Evolutionary conservation across 2,888 invertebrate genomes (phyloP).

Genomic region (Tinea semifulvella): DNA sequence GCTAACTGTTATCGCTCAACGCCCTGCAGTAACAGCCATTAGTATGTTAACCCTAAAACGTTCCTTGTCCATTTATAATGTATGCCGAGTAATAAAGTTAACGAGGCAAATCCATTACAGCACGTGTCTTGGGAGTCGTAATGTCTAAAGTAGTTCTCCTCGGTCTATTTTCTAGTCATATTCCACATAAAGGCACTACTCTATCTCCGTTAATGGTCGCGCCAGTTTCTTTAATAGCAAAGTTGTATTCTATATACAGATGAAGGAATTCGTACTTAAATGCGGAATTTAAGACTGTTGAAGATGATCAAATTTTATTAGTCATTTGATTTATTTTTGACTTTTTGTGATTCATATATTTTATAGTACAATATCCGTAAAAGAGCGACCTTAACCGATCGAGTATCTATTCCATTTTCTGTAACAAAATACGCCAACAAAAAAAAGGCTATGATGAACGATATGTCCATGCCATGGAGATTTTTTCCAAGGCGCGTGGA

Average conservation of each 20-base stretch:
- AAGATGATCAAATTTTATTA: too few species aligned
- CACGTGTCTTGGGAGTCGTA: slow-evolving; percentile 36
- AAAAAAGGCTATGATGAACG: too few species aligned
- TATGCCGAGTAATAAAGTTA: slow-evolving; percentile 24
- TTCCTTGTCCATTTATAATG: slow-evolving; percentile 36
- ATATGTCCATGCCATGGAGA: too few species aligned
- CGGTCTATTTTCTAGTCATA: slow-evolving; percentile 11
- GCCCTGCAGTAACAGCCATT: slow-evolving; percentile 7
- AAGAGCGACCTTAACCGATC: too few species aligned
- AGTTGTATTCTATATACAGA: slow-evolving; percentile 31
- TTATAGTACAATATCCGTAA: too few species aligned
- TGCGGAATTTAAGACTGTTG: too few species aligned
- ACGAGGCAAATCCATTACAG: slow-evolving; percentile 18
- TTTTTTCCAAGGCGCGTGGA: too few species aligned
- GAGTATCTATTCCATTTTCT: too few species aligned
- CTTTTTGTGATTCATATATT: too few species aligned
- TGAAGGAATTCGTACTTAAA: slow-evolving; percentile 38
- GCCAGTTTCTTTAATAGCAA: slow-evolving; percentile 39
- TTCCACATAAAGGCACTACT: slow-evolving; percentile 5
- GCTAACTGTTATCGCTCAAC: slow-evolving; percentile 1
- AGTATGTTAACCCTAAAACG: slow-evolving; percentile 10
- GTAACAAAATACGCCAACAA: too few species aligned
- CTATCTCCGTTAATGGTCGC: slow-evolving; percentile 35
- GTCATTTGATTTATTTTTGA: too few species aligned
- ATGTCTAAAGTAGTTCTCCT: neutral